Conservation (phyloP, 2,113 vertebrate genomes). For the Dolichallabes microphthalmus region DNA sequence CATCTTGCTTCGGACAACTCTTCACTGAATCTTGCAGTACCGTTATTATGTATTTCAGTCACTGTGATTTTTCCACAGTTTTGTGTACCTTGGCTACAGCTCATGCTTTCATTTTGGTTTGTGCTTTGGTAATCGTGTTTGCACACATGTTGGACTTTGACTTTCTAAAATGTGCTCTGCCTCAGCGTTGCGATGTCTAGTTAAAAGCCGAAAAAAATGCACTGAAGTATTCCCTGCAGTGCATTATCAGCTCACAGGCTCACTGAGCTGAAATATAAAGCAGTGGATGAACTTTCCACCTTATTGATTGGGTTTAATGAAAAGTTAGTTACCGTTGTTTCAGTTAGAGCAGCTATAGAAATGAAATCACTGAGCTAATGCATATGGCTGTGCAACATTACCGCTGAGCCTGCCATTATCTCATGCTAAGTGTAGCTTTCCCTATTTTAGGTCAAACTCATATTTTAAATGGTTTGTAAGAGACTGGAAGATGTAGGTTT, state of each 20-base stretch:
- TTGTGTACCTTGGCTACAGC: neutral
- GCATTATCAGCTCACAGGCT: slow-evolving; percentile 11
- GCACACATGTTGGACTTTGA: neutral
- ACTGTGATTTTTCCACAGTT: neutral
- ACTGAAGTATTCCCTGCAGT: slow-evolving; percentile 1
- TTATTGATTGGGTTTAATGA: slow-evolving; percentile 17
- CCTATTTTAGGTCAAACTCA: neutral
- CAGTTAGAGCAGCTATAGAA: slow-evolving; percentile 3
- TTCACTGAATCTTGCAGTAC: neutral
- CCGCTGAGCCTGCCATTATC: neutral
- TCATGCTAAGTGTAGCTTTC: neutral
- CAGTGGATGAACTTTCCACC: neutral
- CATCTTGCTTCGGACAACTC: neutral
- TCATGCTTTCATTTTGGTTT: neutral
- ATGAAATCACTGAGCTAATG: slow-evolving; percentile 36
- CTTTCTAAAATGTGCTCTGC: neutral
- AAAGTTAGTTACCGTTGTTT: slow-evolving; percentile 33
- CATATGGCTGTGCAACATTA: slow-evolving; percentile 5
- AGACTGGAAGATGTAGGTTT: neutral
- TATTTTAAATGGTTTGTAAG: neutral
- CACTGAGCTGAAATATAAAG: slow-evolving; percentile 10
- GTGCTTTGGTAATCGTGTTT: neutral
- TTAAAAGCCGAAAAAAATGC: neutral
- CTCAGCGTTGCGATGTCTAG: neutral
- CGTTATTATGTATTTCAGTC: neutral